Base-by-base conservation (phyloP, 2,888 invertebrate genomes). In the Rhagonycha fulva region DNA sequence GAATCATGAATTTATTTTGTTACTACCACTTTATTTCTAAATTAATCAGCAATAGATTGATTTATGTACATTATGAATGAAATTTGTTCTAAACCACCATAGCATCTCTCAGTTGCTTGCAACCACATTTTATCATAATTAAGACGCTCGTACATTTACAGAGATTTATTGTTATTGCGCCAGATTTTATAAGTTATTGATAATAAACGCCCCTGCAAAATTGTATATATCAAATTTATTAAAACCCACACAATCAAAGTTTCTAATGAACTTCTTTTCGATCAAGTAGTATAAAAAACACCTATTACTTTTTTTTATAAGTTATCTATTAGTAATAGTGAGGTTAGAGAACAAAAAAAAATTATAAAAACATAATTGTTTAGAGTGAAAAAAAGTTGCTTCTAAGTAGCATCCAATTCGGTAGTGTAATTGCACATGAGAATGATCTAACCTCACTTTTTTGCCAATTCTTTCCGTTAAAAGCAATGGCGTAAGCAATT, bases 151-250 rank as follows among this genome's bases (percentile, higher is more conserved):
- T 73, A 77, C 74, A 78, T 73, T 76, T 76, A 76, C 76, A 76
- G 73, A 79, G 78, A 80, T 80, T 79, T 80, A 80, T 78, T 75
- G 73, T 78, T 78, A 80, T 77, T 78, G 75, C 79, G 77, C 75
- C 76, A 78, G 75, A 79, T 77, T 80, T 79, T 79, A 79, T 79
- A 75, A 72, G 78, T 78, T 80, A 79, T 80, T 80, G 80, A 80
- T 79, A 80, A 79, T 77, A 75, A 78, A 78, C 75, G 75, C 74
- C 72, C 72, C 61, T 77, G 62, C 69, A 69, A 67, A 76, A 28
- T 47, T 70, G 69, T 71, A 69, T 77, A 70, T 67, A 75, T 77
- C 69, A 76, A 74, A 74, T 76, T 76, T 74, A 74, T 76, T 71
- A 69, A 76, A 74, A 71, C 76, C 71, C 71, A 74, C 71, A 69